Conservation (phyloP, 2,113 vertebrate genomes). For the Embiotoca jacksoni region DNA sequence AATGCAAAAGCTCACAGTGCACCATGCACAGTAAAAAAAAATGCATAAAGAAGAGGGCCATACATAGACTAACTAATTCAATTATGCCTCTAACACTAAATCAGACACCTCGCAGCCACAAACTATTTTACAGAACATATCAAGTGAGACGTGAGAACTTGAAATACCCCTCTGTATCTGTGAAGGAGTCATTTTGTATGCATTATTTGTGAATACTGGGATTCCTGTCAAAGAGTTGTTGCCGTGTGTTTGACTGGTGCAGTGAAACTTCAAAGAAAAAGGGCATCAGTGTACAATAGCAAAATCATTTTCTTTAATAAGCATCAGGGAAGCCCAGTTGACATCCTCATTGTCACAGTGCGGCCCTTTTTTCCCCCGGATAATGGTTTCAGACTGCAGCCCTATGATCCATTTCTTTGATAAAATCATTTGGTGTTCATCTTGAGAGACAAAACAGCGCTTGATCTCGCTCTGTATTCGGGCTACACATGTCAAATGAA, state of each 20-base stretch:
- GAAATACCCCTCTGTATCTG: not conserved
- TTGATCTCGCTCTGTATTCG: constrained; percentile 44
- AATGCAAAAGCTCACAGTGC: not conserved
- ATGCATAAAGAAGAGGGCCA: not conserved
- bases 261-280: constrained; percentile 36
- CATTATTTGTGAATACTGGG: constrained; percentile 17
- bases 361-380: constrained; percentile 29
- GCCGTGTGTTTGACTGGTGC: constrained; percentile 15
- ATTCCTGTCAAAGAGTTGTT: constrained; percentile 7
- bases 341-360: constrained; percentile 42
- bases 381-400: constrained; percentile 48
- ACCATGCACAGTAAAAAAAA: constrained; percentile 6
- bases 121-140: constrained; percentile 9
- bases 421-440: constrained; percentile 25
- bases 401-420: constrained; percentile 54
- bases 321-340: constrained; percentile 38
- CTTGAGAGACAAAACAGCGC: constrained; percentile 44
- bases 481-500: constrained; percentile 45
- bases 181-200: constrained; percentile 2
- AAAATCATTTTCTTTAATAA: constrained; percentile 65
- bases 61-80: constrained; percentile 30
- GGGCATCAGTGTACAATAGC: constrained; percentile 27
- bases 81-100: constrained; percentile 19
- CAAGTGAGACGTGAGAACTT: constrained; percentile 18
- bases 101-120: constrained; percentile 24